phyloP scores from a whole-genome alignment of 2,113 vertebrate species.

The Genyomyrus donnyi region DNA sequence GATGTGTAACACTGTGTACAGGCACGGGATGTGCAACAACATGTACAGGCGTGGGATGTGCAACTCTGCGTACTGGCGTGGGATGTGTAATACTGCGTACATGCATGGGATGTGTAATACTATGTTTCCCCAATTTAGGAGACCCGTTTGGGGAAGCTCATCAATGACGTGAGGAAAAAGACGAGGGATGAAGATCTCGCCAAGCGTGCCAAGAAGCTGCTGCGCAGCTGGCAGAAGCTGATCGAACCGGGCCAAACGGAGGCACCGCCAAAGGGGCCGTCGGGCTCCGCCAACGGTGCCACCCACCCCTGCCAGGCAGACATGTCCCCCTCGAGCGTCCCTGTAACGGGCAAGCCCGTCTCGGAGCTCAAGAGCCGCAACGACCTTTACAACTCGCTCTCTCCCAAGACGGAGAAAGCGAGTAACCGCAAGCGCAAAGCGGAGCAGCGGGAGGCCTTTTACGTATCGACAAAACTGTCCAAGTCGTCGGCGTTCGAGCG shows the following conservation, averaged over 20 bases:
- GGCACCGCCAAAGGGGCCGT: slow-evolving; percentile 48
- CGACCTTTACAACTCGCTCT: slow-evolving; percentile 83
- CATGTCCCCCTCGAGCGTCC: slow-evolving; percentile 52
- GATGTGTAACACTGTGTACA: too few relatives aligned
- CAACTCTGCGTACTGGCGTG: not conserved
- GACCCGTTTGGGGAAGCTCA: slow-evolving; percentile 93
- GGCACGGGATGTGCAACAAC: too few relatives aligned
- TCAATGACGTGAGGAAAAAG: slow-evolving; percentile 96
- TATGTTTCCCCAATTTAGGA: slow-evolving; percentile 59
- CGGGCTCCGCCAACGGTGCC: slow-evolving; percentile 74
- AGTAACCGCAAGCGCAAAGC: slow-evolving; percentile 74
- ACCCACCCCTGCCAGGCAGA: slow-evolving; percentile 84
- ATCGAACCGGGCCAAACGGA: slow-evolving; percentile 82
- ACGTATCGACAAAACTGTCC: slow-evolving; percentile 63
- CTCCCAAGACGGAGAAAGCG: slow-evolving; percentile 76
- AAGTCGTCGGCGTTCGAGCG: slow-evolving; percentile 66
- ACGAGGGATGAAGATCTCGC: slow-evolving; percentile 95
- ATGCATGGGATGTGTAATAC: too few relatives aligned
- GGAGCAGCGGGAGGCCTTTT: slow-evolving; percentile 66
- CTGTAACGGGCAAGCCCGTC: slow-evolving; percentile 60
- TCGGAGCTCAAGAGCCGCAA: slow-evolving; percentile 80
- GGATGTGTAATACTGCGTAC: not conserved
- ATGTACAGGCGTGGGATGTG: too few relatives aligned
- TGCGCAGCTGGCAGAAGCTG: slow-evolving; percentile 92
- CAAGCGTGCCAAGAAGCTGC: slow-evolving; percentile 92